Evolutionary conservation across 92 coral and sea anemone species (phyloP), one percentile per base, ranked within the genome.

Genomic region (Meandrina meandrites): DNA sequence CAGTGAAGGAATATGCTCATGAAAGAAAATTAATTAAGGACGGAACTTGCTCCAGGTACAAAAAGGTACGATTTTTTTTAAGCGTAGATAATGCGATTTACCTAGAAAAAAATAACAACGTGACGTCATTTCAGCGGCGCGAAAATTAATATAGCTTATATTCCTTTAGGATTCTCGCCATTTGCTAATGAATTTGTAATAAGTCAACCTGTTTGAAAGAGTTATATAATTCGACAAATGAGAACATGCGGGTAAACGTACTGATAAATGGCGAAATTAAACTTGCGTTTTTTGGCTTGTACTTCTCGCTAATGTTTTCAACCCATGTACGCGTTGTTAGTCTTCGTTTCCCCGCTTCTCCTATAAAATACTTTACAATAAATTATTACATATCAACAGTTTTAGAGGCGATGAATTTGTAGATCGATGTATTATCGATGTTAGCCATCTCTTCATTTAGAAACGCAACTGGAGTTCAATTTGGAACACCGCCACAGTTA

Each of bases 111-210:
- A 27, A 30, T 37, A 24, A 64, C 45, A 35, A 7, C 51, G 77
- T 85, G 88, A 85, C 88, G 88, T 85, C 88, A 85, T 78, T 50
- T 62, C 12, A 60, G 28, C 28, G 76, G 69, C 60, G 68, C 58
- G 81, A 56, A 84, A 84, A 85, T 77, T 64, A 75, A 62, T 64
- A 56, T 42, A 64, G 50, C 28, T 60, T 77, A 31, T 36, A 60
- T 77, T 77, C 47, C 76, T 56, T 74, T 53, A 27, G 19, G 47
- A 30, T 60, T 85, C 82, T 78, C 27, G 76, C 83, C 32, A 78
- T 77, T 85, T 77, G 67, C 50, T 85, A 67, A 85, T 85, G 75
- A 85, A 85, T 85, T 85, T 83, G 69, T 85, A 76, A 77, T 77
- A 76, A 77, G 88, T 28, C 50, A 47, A 85, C 88, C 88, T 77